phyloP scores from a whole-genome alignment of 2,113 vertebrate genomes.

The Anseranas semipalmata region DNA sequence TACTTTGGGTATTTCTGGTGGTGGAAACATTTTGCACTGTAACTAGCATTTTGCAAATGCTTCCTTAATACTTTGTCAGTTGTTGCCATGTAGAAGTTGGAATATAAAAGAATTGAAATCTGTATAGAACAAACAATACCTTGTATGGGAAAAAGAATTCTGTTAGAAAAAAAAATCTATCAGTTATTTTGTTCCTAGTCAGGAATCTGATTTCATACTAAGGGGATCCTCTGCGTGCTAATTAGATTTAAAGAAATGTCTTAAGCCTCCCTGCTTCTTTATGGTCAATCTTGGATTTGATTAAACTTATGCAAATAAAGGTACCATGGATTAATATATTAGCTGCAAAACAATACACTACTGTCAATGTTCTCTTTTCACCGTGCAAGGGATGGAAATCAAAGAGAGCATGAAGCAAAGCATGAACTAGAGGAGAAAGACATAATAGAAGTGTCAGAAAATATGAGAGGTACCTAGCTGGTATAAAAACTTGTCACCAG shows the following conservation, averaged over 20 bases:
- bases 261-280: not conserved
- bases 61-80: not conserved
- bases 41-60: not conserved
- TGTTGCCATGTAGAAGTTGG: not conserved
- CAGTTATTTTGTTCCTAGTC: not conserved
- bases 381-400: not conserved
- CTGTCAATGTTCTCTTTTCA: not conserved
- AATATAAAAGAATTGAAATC: not conserved
- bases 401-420: not conserved
- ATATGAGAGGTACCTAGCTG: not conserved
- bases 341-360: not conserved
- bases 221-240: not conserved
- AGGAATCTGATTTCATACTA: not conserved
- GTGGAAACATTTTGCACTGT: not conserved
- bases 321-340: not conserved
- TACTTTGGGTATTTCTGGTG: not conserved
- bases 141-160: not conserved
- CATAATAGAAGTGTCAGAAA: not conserved
- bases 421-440: not conserved
- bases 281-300: not conserved
- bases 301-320: not conserved
- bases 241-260: not conserved
- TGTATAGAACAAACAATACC: not conserved
- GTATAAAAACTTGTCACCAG: not conserved
- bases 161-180: not conserved